Percentiles rank a stretch among this genome's conserved stretches.
Evolutionary conservation across 1,140 invertebrate genomes (phyloP).

Genomic region (Papilio glaucus): DNA sequence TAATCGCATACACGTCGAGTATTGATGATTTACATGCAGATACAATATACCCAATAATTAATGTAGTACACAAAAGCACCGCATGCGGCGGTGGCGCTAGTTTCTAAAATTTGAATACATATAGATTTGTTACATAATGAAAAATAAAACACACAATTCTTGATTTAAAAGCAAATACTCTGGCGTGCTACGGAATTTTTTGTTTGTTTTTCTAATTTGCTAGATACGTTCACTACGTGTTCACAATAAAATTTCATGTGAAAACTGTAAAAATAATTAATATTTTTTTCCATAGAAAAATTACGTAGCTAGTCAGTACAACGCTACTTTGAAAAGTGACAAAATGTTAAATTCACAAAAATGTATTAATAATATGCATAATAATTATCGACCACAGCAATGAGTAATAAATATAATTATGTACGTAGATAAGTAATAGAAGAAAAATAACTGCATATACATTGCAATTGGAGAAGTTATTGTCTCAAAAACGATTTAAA

Average conservation of each 20-base stretch:
- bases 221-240: constrained; percentile 62
- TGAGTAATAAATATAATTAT: constrained; percentile 30
- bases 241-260: constrained; percentile 49
- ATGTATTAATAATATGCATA: constrained; percentile 22
- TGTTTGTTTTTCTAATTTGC: constrained; percentile 51
- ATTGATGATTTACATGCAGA: constrained; percentile 69
- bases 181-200: constrained; percentile 69
- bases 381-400: constrained; percentile 29
- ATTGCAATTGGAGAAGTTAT: constrained; percentile 70
- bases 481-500: constrained; percentile 68
- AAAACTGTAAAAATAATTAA: constrained; percentile 38
- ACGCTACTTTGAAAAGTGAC: constrained; percentile 53
- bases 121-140: constrained; percentile 60
- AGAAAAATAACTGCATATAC: constrained; percentile 42
- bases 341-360: constrained; percentile 37
- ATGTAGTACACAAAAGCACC: constrained; percentile 55
- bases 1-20: constrained; percentile 68
- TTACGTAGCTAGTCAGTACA: constrained; percentile 66
- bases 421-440: constrained; percentile 27
- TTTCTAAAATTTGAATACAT: constrained; percentile 58
- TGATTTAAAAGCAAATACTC: constrained; percentile 64
- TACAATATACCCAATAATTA: constrained; percentile 49
- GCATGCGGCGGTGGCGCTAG: constrained; percentile 54
- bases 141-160: constrained; percentile 55
- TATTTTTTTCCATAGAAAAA: constrained; percentile 56